phyloP scores from a whole-genome alignment of 2,113 vertebrate species.

The Ploceus nigricollis region DNA sequence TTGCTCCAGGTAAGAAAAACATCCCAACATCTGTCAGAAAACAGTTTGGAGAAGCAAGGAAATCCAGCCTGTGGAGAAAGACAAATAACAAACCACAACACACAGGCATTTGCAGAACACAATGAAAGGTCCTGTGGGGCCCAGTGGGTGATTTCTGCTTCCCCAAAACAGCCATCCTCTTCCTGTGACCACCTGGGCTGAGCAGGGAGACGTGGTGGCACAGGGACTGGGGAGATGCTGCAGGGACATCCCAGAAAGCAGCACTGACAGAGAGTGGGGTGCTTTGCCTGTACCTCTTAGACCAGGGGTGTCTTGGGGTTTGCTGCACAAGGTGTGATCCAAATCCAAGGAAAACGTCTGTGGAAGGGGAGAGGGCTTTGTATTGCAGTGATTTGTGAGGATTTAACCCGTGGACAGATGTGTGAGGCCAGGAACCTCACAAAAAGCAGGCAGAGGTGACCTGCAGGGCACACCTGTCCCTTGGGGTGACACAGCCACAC shows the following conservation, averaged over 20 bases:
- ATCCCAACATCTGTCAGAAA: neutral
- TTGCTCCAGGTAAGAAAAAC: neutral
- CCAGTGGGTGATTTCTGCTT: neutral
- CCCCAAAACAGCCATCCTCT: neutral
- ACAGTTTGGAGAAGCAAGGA: neutral
- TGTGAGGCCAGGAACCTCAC: neutral
- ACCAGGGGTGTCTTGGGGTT: neutral
- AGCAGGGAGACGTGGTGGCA: neutral
- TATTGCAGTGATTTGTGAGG: accelerated
- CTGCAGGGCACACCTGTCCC: neutral
- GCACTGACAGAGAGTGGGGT: accelerated
- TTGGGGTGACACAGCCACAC: neutral
- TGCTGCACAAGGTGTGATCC: neutral
- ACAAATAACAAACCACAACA: neutral
- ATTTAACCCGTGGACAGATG: neutral
- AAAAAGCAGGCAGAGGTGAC: neutral
- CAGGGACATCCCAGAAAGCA: neutral
- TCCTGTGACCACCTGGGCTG: neutral
- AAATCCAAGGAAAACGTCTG: neutral
- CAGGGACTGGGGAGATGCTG: accelerated
- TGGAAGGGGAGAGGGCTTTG: neutral
- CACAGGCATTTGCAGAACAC: accelerated
- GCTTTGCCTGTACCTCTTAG: neutral
- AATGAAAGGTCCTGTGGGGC: neutral
- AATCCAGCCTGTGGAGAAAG: neutral